These are phyloP conservation scores for Sinotaia quadrata DNA, from an alignment of 2,888 invertebrate genomes.

Conservation along the genomic window DNA sequence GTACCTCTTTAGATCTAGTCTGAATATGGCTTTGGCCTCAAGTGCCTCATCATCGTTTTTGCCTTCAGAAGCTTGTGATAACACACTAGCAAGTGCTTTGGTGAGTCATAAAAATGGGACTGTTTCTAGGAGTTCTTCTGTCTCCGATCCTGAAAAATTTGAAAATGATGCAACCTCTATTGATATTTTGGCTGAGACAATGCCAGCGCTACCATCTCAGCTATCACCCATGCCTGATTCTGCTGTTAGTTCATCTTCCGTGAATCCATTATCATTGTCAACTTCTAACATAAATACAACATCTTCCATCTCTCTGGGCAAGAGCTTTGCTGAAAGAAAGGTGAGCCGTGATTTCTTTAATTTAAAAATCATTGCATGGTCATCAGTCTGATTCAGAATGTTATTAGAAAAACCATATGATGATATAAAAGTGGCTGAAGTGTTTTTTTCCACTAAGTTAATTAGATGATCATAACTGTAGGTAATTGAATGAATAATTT, in stretches of 20 bases:
- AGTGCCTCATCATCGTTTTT: too few species aligned
- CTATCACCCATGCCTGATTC: not conserved
- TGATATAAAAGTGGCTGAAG: too few species aligned
- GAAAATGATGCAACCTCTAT: not conserved
- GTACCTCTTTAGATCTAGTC: too few species aligned
- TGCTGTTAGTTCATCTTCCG: not conserved
- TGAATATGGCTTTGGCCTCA: too few species aligned
- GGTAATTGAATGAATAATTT: too few species aligned
- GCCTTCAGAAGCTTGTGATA: not conserved
- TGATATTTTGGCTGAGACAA: slow-evolving; percentile 18
- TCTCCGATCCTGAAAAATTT: not conserved
- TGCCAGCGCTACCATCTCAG: slow-evolving; percentile 11
- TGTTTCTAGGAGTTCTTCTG: not conserved
- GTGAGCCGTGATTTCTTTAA: not conserved
- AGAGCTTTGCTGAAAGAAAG: slow-evolving; percentile 20
- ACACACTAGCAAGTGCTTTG: not conserved
- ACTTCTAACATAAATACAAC: not conserved
- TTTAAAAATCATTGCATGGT: too few species aligned
- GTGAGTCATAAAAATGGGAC: not conserved
- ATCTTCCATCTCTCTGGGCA: slow-evolving; percentile 14
- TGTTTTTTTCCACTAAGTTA: too few species aligned
- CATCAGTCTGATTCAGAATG: too few species aligned
- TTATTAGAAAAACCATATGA: too few species aligned
- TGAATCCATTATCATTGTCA: slow-evolving; percentile 1
- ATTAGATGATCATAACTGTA: too few species aligned